These are phyloP conservation scores for Odontothrips loti DNA, from an alignment of 2,888 invertebrate species.

Conservation along the genomic window DNA sequence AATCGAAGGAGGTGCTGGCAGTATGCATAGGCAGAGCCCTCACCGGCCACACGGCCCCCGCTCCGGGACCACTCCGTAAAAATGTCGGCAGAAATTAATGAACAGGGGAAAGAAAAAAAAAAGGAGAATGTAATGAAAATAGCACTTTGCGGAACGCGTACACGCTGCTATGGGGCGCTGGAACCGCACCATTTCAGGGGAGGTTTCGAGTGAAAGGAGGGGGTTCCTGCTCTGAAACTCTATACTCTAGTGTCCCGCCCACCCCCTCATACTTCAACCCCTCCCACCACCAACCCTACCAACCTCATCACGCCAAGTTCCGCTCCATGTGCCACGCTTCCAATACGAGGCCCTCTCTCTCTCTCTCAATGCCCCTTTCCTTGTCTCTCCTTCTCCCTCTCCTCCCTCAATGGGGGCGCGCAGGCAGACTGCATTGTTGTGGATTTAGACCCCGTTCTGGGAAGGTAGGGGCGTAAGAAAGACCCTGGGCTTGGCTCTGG, in stretches of 20 bases:
- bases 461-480: not conserved
- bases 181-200: no score
- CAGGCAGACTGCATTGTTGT: not conserved
- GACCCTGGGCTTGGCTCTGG: no score
- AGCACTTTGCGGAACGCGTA: no score
- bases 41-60: no score
- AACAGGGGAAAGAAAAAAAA: no score
- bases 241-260: not conserved
- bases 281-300: not conserved
- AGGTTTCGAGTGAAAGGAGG: not conserved
- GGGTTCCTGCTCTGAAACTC: not conserved
- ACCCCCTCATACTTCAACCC: not conserved
- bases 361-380: not conserved
- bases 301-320: constrained; percentile 15
- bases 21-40: no score
- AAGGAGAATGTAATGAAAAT: no score
- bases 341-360: not conserved
- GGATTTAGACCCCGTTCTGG: not conserved
- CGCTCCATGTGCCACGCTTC: constrained; percentile 18
- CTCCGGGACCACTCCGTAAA: no score
- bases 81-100: no score
- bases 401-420: no score
- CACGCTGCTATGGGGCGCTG: no score
- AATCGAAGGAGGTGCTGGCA: no score
- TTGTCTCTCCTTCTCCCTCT: not conserved